Percentiles rank a stretch among this genome's conserved stretches.
Conservation (phyloP, 2,888 invertebrate genomes). For the Tanytarsus gracilentus region DNA sequence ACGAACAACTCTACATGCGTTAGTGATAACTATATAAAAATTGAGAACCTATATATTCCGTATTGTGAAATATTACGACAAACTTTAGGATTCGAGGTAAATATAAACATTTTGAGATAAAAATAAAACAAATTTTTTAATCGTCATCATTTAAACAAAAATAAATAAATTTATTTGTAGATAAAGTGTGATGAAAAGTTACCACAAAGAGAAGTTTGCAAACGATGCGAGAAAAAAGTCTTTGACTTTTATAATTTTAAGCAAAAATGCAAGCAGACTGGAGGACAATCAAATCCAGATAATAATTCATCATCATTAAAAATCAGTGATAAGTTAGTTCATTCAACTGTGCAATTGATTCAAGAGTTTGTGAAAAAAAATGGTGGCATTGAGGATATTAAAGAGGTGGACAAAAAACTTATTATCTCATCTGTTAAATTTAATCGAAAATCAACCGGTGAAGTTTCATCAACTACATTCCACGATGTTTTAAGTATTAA, state of each 20-base stretch:
- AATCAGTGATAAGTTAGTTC: no score
- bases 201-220: not conserved
- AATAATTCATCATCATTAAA: no score
- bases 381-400: not conserved
- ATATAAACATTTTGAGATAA: not conserved
- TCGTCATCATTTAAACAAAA: not conserved
- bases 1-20: not conserved
- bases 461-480: conserved; percentile 9
- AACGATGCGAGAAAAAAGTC: not conserved
- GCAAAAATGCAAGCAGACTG: not conserved
- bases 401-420: not conserved
- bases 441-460: not conserved
- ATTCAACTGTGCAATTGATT: not conserved
- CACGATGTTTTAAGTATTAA: conserved; percentile 6
- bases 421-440: not conserved
- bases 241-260: conserved; percentile 16
- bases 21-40: conserved; percentile 2
- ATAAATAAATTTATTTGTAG: not conserved
- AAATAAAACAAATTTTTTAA: not conserved
- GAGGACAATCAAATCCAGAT: not conserved
- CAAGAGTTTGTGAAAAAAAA: not conserved
- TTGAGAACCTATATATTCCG: not conserved
- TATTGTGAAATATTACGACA: not conserved
- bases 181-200: not conserved
- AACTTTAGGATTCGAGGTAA: conserved; percentile 8